Conservation (phyloP, 2,888 invertebrate species). For the Cylloceria caligata region DNA sequence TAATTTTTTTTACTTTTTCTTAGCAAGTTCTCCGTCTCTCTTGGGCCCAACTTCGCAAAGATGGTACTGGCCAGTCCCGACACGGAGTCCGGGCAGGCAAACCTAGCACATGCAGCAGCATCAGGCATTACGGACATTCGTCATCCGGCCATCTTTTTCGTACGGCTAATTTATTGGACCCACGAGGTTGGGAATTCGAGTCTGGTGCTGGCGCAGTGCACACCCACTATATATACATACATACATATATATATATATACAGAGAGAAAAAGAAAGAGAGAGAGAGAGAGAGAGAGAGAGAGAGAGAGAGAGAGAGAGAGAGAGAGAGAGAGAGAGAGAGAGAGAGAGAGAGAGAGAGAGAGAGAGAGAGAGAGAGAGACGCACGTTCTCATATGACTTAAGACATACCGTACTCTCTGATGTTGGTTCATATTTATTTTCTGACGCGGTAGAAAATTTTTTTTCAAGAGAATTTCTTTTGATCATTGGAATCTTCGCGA, state of each 20-base stretch:
- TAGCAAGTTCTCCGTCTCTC: slow-evolving; percentile 27
- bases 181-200: slow-evolving; percentile 71
- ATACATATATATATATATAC: slow-evolving; percentile 1
- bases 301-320: too few species aligned
- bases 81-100: slow-evolving; percentile 56
- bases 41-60: slow-evolving; percentile 50
- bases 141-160: slow-evolving; percentile 82
- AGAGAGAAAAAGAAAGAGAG: too few species aligned
- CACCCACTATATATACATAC: slow-evolving; percentile 49
- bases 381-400: neutral
- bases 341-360: too few species aligned
- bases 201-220: slow-evolving; percentile 58
- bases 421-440: neutral
- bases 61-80: slow-evolving; percentile 59
- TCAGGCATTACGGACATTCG: slow-evolving; percentile 82
- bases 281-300: too few species aligned
- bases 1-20: slow-evolving; percentile 6
- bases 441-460: neutral
- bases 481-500: neutral
- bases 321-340: too few species aligned
- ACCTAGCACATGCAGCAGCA: slow-evolving; percentile 68
- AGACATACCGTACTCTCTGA: neutral
- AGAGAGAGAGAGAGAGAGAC: too few species aligned
- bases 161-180: slow-evolving; percentile 81
- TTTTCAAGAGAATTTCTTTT: neutral